These are phyloP conservation scores for Staurois parvus DNA, from an alignment of 2,797 vertebrate species.

Conservation along the genomic window DNA sequence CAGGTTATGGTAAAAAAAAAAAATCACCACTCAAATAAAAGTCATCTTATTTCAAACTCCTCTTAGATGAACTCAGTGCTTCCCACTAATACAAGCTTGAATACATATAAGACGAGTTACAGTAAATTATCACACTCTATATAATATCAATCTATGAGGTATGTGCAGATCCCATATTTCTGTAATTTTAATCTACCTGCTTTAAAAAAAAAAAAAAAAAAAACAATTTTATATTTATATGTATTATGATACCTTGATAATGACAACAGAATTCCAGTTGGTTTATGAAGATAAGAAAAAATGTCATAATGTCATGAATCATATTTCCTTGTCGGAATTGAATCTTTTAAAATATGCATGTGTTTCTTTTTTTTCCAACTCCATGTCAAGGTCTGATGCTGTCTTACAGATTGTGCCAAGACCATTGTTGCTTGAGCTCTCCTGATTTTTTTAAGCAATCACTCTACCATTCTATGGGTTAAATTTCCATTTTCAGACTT, in stretches of 20 bases:
- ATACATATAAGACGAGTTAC: not conserved
- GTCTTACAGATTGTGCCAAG: not conserved
- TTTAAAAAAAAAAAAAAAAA: no score
- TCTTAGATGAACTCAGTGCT: not conserved
- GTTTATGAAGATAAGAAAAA: slow-evolving; percentile 22
- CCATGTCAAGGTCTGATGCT: slow-evolving; percentile 7
- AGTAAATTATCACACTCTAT: not conserved
- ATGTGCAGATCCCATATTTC: not conserved
- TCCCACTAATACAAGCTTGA: not conserved
- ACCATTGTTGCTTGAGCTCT: not conserved
- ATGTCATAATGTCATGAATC: slow-evolving; percentile 13
- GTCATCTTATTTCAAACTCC: not conserved
- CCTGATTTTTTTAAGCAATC: slow-evolving; percentile 10
- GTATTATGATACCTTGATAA: not conserved
- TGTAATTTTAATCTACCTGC: not conserved
- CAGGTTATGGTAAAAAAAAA: no score
- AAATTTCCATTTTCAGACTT: slow-evolving; percentile 55
- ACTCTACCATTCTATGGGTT: slow-evolving; percentile 37
- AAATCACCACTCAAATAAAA: no score
- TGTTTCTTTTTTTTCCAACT: slow-evolving; percentile 16
- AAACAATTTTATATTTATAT: not conserved
- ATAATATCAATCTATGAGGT: not conserved
- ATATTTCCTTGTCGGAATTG: slow-evolving; percentile 4
- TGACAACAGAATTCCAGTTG: not conserved
- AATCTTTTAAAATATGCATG: slow-evolving; percentile 1